Conservation (phyloP, 2,888 invertebrate species). For the Tachina fera region DNA sequence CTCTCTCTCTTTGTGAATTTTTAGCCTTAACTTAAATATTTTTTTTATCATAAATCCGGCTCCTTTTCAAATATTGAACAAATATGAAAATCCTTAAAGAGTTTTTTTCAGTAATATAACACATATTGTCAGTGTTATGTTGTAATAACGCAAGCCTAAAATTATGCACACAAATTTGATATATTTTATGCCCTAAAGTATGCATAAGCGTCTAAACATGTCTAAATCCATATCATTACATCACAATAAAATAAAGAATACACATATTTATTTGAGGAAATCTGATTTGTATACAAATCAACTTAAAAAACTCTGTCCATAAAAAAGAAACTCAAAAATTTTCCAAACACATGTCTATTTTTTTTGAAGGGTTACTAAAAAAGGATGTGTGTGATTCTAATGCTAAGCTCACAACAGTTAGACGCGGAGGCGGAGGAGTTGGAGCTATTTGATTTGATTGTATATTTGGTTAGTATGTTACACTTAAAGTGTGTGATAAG, state of each 20-base stretch:
- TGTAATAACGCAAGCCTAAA: constrained; percentile 34
- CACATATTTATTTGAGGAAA: constrained; percentile 57
- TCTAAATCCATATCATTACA: constrained; percentile 53
- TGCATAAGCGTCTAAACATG: constrained; percentile 17
- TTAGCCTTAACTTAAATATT: too few species aligned
- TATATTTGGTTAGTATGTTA: constrained; percentile 41
- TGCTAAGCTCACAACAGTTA: background rate
- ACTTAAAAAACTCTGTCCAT: constrained; percentile 30
- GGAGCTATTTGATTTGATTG: constrained; percentile 15
- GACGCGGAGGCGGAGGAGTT: background rate
- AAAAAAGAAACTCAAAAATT: constrained; percentile 9
- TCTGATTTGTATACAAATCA: constrained; percentile 70
- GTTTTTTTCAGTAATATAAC: background rate
- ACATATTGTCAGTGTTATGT: constrained; percentile 41
- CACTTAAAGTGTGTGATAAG: background rate
- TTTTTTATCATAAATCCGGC: too few species aligned
- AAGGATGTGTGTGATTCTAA: background rate
- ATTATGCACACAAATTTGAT: constrained; percentile 47
- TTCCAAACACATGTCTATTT: background rate
- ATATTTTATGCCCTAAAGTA: constrained; percentile 48
- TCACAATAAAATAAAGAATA: constrained; percentile 8
- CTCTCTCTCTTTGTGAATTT: too few species aligned
- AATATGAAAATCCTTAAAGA: background rate
- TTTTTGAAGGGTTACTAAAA: constrained; percentile 39
- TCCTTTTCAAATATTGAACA: background rate